Conservation (phyloP, 2,888 invertebrate genomes). For the Drosophila picticornis region DNA sequence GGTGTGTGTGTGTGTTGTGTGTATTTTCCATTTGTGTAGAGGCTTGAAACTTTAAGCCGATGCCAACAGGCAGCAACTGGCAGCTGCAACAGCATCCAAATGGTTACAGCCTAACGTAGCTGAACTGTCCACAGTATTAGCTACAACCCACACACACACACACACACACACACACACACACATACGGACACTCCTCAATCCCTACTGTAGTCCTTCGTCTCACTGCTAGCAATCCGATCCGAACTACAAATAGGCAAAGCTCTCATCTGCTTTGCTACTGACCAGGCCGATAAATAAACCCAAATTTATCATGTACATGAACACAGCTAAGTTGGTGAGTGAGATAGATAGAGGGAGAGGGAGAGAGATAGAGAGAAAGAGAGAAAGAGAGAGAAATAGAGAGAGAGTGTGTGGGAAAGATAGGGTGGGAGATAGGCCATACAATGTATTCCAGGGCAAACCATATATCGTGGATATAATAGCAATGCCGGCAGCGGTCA, state of each 20-base stretch:
- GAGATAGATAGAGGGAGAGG: background rate
- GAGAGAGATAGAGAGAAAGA: background rate
- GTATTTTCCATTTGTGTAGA: constrained; percentile 8
- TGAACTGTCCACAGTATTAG: constrained; percentile 66
- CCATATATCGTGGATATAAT: constrained; percentile 77
- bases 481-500: constrained; percentile 66
- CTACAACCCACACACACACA: constrained; percentile 31
- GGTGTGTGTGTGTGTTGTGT: background rate
- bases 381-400: background rate
- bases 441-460: constrained; percentile 20
- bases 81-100: constrained; percentile 46
- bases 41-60: constrained; percentile 51
- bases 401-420: background rate
- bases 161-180: constrained; percentile 7
- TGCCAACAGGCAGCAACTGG: constrained; percentile 18
- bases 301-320: constrained; percentile 76
- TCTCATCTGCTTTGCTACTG: constrained; percentile 54
- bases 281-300: constrained; percentile 72
- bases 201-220: background rate
- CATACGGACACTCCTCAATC: constrained; percentile 2
- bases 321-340: constrained; percentile 14
- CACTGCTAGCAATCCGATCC: constrained; percentile 14
- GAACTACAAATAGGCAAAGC: constrained; percentile 66
- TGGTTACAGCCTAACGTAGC: constrained; percentile 55
- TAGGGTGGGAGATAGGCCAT: background rate